Evolutionary conservation across 2,113 vertebrate genomes (phyloP), one percentile per base, ranked within the genome.

Genomic region (Cranoglanis bouderius): DNA sequence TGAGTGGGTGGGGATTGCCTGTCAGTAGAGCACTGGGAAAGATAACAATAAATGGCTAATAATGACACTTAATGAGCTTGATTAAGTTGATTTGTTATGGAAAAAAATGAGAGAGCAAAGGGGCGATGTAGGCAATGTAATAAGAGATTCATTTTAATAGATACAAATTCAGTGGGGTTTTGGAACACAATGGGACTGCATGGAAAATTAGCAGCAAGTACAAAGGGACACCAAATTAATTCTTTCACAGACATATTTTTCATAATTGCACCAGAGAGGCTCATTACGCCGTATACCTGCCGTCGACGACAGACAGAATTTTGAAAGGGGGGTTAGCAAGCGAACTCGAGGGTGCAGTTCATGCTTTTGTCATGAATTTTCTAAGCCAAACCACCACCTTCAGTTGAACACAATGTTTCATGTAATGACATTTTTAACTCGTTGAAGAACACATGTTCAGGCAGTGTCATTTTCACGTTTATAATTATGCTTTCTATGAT

Each of bases 21-120:
- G 95, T 96, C 94, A 94, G 93, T 90, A 90, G 90, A 87, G 88
- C 90, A 88, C 88, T 89, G 93, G 89, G 90, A 93, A 96, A 95
- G 92, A 94, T 95, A 94, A 95, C 93, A 94, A 95, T 95, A 95
- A 95, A 92, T 93, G 93, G 93, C 94, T 95, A 95, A 94, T 96
- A 96, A 95, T 95, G 94, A 93, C 92, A 92, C 91, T 95, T 96
- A 95, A 96, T 92, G 93, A 96, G 91, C 89, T 93, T 96, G 95
- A 96, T 96, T 94, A 94, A 93, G 94, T 93, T 95, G 89, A 96
- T 95, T 95, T 94, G 88, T 95, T 96, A 93, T 93, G 81, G 92
- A 93, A 96, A 95, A 90, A 96, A 95, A 95, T 94, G 67, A 93
- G 93, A 86, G 91, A 8, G 93, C 93, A 94, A 93, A 94, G 87